phyloP scores from a whole-genome alignment of 2,797 vertebrate species.

The Leucoraja ocellata region DNA sequence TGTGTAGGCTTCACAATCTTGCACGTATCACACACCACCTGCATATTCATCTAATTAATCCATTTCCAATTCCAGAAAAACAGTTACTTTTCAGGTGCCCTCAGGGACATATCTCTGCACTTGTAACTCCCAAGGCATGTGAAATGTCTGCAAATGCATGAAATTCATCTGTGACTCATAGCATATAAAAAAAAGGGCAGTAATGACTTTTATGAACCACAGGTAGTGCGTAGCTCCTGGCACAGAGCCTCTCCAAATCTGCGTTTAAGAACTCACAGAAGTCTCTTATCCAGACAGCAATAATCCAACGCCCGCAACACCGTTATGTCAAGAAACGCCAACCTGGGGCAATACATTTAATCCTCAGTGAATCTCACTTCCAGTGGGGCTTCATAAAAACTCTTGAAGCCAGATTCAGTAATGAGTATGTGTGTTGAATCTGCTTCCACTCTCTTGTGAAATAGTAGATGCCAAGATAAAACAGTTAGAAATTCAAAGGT shows the following conservation, averaged over 20 bases:
- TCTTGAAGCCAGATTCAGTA: conserved; percentile 14
- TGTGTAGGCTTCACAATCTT: neutral
- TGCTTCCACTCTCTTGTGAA: neutral
- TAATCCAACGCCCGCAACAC: neutral
- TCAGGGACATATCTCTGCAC: neutral
- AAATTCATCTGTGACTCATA: conserved; percentile 31
- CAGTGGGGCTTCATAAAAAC: conserved; percentile 21
- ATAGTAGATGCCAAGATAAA: conserved; percentile 23
- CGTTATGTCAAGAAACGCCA: conserved; percentile 26
- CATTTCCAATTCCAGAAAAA: conserved; percentile 31
- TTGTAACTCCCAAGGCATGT: conserved; percentile 4
- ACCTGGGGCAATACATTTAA: conserved; percentile 23
- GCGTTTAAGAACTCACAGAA: conserved; percentile 20
- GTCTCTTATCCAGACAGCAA: conserved; percentile 25
- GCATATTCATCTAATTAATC: conserved; percentile 30
- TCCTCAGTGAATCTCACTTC: neutral
- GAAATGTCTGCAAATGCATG: conserved; percentile 26
- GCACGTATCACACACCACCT: conserved; percentile 31
- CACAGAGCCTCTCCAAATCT: neutral
- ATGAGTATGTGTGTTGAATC: conserved; percentile 5
- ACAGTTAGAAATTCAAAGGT: neutral
- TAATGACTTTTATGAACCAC: neutral
- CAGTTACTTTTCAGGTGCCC: conserved; percentile 12
- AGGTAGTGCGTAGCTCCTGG: neutral
- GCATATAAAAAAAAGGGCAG: conserved; percentile 2